Conservation (phyloP, 2,888 invertebrate genomes). For the Mechanitis messenoides region DNA sequence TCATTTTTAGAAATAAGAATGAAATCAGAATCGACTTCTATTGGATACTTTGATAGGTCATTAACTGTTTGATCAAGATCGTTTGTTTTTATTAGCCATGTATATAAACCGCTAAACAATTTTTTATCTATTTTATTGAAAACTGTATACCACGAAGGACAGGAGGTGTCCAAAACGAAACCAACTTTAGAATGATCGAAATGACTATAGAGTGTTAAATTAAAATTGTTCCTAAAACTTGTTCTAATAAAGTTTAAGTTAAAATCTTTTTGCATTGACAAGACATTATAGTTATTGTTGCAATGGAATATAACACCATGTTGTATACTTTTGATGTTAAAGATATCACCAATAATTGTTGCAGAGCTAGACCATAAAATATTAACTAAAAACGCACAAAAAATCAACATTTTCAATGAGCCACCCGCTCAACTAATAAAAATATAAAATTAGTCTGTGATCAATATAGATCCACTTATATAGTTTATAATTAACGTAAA, state of each 20-base stretch:
- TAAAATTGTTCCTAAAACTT: slow-evolving; percentile 24
- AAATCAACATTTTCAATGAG: slow-evolving; percentile 15
- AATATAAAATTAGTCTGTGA: too few relatives aligned
- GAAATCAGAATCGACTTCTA: slow-evolving; percentile 69
- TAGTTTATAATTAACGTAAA: too few relatives aligned
- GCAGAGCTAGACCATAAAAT: slow-evolving; percentile 29
- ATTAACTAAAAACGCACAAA: slow-evolving; percentile 23
- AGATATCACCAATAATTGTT: slow-evolving; percentile 42
- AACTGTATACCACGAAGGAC: slow-evolving; percentile 45
- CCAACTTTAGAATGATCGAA: slow-evolving; percentile 41
- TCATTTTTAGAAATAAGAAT: slow-evolving; percentile 41
- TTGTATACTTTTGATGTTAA: slow-evolving; percentile 49
- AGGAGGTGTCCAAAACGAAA: slow-evolving; percentile 48
- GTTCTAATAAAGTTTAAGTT: slow-evolving; percentile 37
- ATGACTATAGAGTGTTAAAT: slow-evolving; percentile 26
- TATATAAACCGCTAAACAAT: slow-evolving; percentile 41
- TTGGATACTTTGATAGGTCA: slow-evolving; percentile 47
- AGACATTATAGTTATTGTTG: slow-evolving; percentile 29
- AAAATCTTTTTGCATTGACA: slow-evolving; percentile 42
- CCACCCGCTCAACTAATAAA: too few relatives aligned
- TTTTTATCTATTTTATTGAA: slow-evolving; percentile 34
- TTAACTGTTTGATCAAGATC: slow-evolving; percentile 37
- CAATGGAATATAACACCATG: slow-evolving; percentile 49
- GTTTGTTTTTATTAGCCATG: slow-evolving; percentile 56
- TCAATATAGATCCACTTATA: too few relatives aligned